Evolutionary conservation across 2,113 vertebrate genomes (phyloP).

Genomic region (Megaptera novaeangliae): DNA sequence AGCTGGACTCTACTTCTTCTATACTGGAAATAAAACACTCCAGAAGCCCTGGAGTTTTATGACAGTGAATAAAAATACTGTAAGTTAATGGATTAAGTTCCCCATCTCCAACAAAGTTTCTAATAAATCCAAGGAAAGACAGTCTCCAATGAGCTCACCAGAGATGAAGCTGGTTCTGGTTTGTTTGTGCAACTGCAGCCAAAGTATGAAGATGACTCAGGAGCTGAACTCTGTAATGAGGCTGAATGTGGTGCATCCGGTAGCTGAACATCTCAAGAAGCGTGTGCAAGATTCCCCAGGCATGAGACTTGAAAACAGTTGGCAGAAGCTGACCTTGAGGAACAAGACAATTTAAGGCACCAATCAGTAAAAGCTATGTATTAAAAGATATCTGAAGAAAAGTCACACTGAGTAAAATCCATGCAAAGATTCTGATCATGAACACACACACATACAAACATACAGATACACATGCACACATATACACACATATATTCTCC

Average conservation of each 20-base stretch:
- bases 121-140: not conserved
- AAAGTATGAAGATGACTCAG: conserved; percentile 96
- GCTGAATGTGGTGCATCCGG: conserved; percentile 99
- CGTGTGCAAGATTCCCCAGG: conserved; percentile 97
- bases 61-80: not conserved
- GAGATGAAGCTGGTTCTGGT: conserved; percentile 98
- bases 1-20: not conserved
- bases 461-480: not conserved
- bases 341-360: not conserved
- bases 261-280: conserved; percentile 99
- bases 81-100: not conserved
- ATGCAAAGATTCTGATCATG: not conserved
- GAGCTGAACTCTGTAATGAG: conserved; percentile 96
- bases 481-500: not conserved
- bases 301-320: conserved; percentile 97
- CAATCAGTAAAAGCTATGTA: not conserved
- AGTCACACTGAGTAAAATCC: conserved; percentile 16
- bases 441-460: not conserved
- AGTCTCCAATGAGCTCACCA: conserved; percentile 83
- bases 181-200: conserved; percentile 96
- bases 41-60: not conserved
- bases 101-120: not conserved
- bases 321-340: conserved; percentile 93
- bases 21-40: not conserved
- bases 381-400: not conserved